Conservation (phyloP, 2,888 invertebrate species). For the Acanthococcus lagerstroemiae region DNA sequence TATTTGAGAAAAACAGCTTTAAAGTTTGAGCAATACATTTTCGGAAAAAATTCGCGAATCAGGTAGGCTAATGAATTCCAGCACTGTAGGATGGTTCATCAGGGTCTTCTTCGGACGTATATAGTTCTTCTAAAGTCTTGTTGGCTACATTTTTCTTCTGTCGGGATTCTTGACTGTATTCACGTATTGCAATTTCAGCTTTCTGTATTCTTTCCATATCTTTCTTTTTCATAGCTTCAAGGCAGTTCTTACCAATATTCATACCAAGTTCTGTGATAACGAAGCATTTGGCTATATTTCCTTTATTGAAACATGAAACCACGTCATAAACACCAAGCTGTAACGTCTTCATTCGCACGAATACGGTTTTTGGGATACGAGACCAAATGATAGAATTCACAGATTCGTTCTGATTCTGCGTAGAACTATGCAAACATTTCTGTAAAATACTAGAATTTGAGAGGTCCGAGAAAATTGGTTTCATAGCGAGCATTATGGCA, state of each 20-base stretch:
- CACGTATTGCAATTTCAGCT: not conserved
- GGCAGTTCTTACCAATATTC: slow-evolving; percentile 1
- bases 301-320: slow-evolving; percentile 1
- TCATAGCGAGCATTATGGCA: too few species aligned
- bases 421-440: too few species aligned
- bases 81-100: not conserved
- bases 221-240: not conserved
- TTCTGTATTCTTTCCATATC: not conserved
- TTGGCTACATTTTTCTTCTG: not conserved
- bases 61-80: too few species aligned
- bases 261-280: not conserved
- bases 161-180: not conserved
- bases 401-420: too few species aligned
- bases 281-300: slow-evolving; percentile 1
- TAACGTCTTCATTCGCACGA: too few species aligned
- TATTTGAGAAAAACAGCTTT: too few species aligned
- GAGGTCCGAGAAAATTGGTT: too few species aligned
- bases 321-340: slow-evolving; percentile 3
- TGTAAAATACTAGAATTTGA: too few species aligned
- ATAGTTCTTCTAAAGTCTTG: not conserved
- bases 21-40: too few species aligned
- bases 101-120: not conserved
- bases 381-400: too few species aligned
- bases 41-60: too few species aligned
- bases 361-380: too few species aligned